A percentile compares a stretch with the other conserved stretches of the same genome.
Evolutionary conservation across 2,797 vertebrate species (phyloP).

Genomic region (Telmatherina bonti): DNA sequence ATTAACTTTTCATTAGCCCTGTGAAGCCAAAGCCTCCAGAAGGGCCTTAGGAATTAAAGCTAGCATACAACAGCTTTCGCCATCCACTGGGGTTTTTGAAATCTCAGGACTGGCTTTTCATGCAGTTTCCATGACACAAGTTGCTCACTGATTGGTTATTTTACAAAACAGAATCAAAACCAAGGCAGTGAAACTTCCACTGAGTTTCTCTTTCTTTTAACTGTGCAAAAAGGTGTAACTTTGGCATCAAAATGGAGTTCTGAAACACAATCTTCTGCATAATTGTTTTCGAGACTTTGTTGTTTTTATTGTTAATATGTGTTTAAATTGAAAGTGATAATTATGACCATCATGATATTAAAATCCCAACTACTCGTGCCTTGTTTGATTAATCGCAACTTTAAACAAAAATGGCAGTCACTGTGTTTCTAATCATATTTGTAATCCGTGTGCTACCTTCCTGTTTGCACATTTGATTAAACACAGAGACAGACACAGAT

Average conservation of each 20-base stretch:
- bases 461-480: conserved; percentile 51
- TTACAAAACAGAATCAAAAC: not conserved
- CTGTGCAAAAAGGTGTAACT: conserved; percentile 8
- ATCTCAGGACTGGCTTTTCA: conserved; percentile 4
- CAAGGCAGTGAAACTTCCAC: not conserved
- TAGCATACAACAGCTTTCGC: conserved; percentile 5
- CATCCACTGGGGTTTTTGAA: conserved; percentile 17
- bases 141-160: conserved; percentile 15
- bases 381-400: not conserved
- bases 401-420: not conserved
- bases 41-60: conserved; percentile 8
- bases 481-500: conserved; percentile 1
- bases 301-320: not conserved
- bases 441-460: conserved; percentile 42
- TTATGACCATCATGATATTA: too few relatives aligned
- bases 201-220: not conserved
- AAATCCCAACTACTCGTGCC: not conserved
- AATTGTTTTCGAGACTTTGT: not conserved
- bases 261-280: not conserved
- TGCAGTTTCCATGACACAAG: conserved; percentile 11
- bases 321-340: not conserved
- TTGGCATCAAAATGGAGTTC: not conserved
- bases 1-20: conserved; percentile 3
- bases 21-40: not conserved
- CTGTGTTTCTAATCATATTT: conserved; percentile 17